A percentile compares a stretch with the other conserved stretches of the same genome.
These are phyloP conservation scores for Oxyruncus cristatus DNA, from an alignment of 2,113 vertebrate genomes.

Conservation along the genomic window DNA sequence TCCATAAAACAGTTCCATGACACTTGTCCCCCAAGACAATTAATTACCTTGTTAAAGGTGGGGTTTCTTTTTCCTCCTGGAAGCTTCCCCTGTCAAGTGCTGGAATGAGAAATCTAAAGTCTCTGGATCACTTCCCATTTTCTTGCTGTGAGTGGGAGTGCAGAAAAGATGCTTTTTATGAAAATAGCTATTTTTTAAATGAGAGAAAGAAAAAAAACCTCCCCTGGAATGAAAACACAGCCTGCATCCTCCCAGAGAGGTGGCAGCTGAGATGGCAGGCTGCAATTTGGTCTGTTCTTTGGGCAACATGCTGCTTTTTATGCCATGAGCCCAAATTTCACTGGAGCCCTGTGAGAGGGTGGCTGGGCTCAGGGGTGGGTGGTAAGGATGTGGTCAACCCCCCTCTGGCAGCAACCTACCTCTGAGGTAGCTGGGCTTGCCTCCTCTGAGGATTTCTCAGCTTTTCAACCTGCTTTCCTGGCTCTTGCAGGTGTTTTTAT, in stretches of 20 bases:
- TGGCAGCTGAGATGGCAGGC: background rate
- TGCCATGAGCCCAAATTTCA: background rate
- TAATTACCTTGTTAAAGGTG: background rate
- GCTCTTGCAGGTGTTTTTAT: background rate
- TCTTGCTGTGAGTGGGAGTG: background rate
- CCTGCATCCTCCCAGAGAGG: background rate
- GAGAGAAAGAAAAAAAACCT: background rate
- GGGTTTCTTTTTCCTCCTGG: background rate
- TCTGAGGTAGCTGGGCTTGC: background rate
- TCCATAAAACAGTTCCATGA: background rate
- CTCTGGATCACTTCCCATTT: background rate
- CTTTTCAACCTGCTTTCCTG: background rate
- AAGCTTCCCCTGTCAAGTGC: background rate
- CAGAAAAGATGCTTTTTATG: background rate
- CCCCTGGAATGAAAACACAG: background rate
- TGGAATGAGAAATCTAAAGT: background rate
- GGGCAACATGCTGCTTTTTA: background rate
- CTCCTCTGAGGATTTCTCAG: background rate
- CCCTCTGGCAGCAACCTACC: background rate
- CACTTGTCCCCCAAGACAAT: background rate
- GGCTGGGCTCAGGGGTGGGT: background rate
- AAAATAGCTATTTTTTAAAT: background rate
- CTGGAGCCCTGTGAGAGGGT: accelerated
- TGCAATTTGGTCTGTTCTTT: background rate
- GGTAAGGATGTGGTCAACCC: background rate